These are phyloP conservation scores for Sinhomidia bicolor DNA, from an alignment of 2,888 invertebrate species.

Conservation along the genomic window DNA sequence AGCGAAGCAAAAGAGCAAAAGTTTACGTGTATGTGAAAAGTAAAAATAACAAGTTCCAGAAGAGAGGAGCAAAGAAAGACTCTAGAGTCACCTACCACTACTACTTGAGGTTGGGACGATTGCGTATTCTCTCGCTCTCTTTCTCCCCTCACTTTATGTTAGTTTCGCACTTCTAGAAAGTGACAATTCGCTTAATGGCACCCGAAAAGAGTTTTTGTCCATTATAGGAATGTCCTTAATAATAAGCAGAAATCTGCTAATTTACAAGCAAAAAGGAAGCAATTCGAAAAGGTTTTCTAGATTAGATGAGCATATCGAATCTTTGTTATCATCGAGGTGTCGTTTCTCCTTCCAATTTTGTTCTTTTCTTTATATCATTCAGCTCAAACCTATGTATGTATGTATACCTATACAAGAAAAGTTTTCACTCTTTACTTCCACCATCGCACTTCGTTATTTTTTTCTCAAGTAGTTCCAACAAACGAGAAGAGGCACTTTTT, in stretches of 20 bases:
- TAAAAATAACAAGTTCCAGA: conserved; percentile 27
- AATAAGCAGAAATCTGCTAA: conserved; percentile 60
- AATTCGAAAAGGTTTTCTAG: conserved; percentile 18
- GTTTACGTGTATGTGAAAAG: neutral
- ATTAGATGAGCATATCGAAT: conserved; percentile 19
- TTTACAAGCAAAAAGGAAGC: conserved; percentile 2
- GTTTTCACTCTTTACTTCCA: neutral
- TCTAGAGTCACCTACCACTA: neutral
- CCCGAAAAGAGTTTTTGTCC: conserved; percentile 28
- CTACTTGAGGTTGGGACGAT: neutral
- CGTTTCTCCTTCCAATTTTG: conserved; percentile 1
- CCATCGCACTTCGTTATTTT: conserved; percentile 30
- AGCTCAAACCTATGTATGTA: neutral
- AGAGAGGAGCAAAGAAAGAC: neutral
- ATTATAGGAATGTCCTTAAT: conserved; percentile 41
- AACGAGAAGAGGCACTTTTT: conserved; percentile 27
- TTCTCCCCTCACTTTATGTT: neutral
- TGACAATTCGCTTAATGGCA: conserved; percentile 60
- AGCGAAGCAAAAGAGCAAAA: too few relatives aligned
- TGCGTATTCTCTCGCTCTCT: neutral
- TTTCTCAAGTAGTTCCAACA: conserved; percentile 18
- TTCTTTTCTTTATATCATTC: too few relatives aligned
- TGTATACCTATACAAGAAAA: neutral
- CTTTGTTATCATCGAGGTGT: neutral
- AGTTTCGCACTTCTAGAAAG: conserved; percentile 47